A percentile compares a stretch with the other conserved stretches of the same genome.
Conservation (phyloP, 2,797 vertebrate species). For the Halcyon leucocephala region DNA sequence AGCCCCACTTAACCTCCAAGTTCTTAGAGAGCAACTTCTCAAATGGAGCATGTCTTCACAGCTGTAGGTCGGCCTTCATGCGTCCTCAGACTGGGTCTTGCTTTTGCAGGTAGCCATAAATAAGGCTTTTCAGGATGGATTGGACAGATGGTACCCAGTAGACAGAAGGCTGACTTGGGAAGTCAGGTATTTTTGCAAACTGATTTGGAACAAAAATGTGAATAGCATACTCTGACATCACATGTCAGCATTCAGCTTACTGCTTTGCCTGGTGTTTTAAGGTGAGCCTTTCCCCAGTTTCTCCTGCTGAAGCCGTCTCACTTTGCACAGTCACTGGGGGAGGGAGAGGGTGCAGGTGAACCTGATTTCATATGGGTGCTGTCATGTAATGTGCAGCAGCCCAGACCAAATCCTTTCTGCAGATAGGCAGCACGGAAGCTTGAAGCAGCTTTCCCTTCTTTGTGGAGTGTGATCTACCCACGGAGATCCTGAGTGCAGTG, state of each 20-base stretch:
- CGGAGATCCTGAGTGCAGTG: not conserved
- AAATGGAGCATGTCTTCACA: not conserved
- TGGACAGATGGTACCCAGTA: not conserved
- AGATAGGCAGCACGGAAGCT: not conserved
- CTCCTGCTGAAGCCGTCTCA: not conserved
- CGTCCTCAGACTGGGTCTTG: not conserved
- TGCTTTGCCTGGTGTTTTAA: not conserved
- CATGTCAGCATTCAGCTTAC: not conserved
- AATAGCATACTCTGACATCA: not conserved
- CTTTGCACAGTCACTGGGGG: not conserved
- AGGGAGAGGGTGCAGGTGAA: not conserved
- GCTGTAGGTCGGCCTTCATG: not conserved
- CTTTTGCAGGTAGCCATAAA: not conserved
- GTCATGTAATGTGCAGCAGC: accelerated
- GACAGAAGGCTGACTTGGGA: not conserved
- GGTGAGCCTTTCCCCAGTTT: not conserved
- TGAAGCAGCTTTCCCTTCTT: not conserved
- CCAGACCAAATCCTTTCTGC: not conserved
- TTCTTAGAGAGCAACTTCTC: not conserved
- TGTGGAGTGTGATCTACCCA: not conserved
- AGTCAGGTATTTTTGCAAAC: not conserved
- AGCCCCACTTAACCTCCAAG: not conserved
- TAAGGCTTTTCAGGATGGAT: not conserved
- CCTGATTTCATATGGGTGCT: not conserved
- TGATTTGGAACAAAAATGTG: not conserved